These are phyloP conservation scores for Sebastes nivosus DNA, from an alignment of 2,797 vertebrate species.

Conservation along the genomic window DNA sequence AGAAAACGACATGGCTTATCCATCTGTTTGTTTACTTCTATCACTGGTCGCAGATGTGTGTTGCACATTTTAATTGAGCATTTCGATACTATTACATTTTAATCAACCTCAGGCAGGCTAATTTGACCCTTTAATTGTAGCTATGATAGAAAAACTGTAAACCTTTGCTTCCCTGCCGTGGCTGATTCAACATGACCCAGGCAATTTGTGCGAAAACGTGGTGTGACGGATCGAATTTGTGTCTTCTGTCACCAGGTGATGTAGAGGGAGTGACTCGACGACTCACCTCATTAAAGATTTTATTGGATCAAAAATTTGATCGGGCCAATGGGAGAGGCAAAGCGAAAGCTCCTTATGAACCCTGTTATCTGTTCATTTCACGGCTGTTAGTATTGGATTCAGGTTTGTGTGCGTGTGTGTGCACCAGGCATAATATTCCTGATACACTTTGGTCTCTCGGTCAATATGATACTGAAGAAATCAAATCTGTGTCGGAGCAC, in stretches of 20 bases:
- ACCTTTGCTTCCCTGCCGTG: not conserved
- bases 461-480: not conserved
- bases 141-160: conserved; percentile 2
- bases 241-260: conserved; percentile 55
- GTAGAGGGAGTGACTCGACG: conserved; percentile 40
- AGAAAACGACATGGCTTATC: not conserved
- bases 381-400: conserved; percentile 33
- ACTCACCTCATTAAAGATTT: conserved; percentile 66
- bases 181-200: conserved; percentile 27
- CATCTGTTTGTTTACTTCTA: not conserved
- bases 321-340: conserved; percentile 30
- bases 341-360: conserved; percentile 21
- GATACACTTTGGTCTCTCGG: not conserved
- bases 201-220: conserved; percentile 54
- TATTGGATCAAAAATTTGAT: conserved; percentile 59
- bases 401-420: conserved; percentile 9
- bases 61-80: not conserved
- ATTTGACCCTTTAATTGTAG: conserved; percentile 11
- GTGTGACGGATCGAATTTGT: conserved; percentile 59
- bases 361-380: conserved; percentile 54
- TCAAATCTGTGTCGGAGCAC: conserved; percentile 21
- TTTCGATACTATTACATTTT: not conserved
- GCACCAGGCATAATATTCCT: not conserved
- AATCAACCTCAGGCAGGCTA: not conserved
- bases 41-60: not conserved